Percentiles rank a stretch among this genome's conserved stretches.
Conservation (phyloP, 1,140 invertebrate species). For the Stegodyphus dumicola region DNA sequence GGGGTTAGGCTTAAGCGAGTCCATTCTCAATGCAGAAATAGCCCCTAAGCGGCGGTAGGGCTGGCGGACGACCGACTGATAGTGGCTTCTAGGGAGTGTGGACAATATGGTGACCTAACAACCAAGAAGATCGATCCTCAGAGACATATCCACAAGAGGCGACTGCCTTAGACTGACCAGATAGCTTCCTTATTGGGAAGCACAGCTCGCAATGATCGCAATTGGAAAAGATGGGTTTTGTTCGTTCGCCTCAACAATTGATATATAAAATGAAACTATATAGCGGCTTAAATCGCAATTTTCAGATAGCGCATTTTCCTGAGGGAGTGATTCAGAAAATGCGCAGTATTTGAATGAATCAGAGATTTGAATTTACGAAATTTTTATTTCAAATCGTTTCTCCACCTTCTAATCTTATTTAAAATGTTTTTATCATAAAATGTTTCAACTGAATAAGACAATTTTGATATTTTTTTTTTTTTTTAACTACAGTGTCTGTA, state of each 20-base stretch:
- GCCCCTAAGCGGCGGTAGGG: conserved; percentile 4
- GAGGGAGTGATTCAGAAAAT: conserved; percentile 6
- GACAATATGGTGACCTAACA: conserved; percentile 60
- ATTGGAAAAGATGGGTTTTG: conserved; percentile 15
- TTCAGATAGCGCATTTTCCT: conserved; percentile 14
- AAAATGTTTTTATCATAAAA: too few relatives aligned
- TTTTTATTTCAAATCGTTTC: too few relatives aligned
- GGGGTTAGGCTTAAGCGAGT: conserved; percentile 39
- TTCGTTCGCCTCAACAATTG: background rate
- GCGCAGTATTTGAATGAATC: too few relatives aligned
- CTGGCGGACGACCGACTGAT: conserved; percentile 12
- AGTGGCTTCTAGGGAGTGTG: conserved; percentile 43
- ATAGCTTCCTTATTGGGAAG: conserved; percentile 39
- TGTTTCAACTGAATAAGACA: too few relatives aligned
- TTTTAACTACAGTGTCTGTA: too few relatives aligned
- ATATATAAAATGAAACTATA: conserved; percentile 20
- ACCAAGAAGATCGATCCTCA: conserved; percentile 42
- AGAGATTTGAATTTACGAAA: too few relatives aligned
- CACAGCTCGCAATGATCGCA: conserved; percentile 7
- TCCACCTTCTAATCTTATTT: too few relatives aligned
- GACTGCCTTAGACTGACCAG: background rate
- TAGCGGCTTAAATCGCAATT: background rate
- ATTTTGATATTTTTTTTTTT: too few relatives aligned
- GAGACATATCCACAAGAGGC: conserved; percentile 43
- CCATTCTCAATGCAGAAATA: conserved; percentile 53